Conservation (phyloP, 2,888 invertebrate genomes). For the Glyphotaelius pellucidus region DNA sequence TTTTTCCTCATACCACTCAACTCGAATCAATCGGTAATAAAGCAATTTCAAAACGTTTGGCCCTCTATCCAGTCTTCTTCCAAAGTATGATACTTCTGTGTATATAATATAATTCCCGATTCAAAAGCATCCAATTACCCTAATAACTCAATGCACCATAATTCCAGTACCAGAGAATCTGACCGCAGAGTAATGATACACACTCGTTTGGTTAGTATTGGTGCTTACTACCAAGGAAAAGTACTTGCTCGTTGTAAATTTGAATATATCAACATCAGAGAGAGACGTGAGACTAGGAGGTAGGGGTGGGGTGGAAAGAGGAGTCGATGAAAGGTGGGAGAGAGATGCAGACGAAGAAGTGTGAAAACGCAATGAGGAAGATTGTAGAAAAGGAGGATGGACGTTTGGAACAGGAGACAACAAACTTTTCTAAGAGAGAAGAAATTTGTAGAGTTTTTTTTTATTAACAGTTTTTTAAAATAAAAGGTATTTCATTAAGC, state of each 20-base stretch:
- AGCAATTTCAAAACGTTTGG: not conserved
- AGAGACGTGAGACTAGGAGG: not conserved
- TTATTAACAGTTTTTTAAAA: too few relatives aligned
- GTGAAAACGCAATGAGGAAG: not conserved
- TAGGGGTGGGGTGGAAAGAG: not conserved
- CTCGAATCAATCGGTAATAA: not conserved
- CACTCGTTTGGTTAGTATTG: not conserved
- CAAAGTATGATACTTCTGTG: not conserved
- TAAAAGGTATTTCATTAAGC: too few relatives aligned
- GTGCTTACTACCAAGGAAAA: not conserved
- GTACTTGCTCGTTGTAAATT: not conserved
- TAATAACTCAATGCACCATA: not conserved
- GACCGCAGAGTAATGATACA: not conserved
- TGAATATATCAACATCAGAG: slow-evolving; percentile 20
- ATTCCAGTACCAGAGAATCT: not conserved
- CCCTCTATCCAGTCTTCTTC: not conserved
- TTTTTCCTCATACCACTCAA: not conserved
- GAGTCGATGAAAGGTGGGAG: not conserved
- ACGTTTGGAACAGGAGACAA: not conserved
- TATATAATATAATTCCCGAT: not conserved
- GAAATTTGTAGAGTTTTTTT: not conserved
- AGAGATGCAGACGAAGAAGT: slow-evolving; percentile 10
- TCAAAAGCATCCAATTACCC: slow-evolving; percentile 2
- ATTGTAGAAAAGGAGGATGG: not conserved
- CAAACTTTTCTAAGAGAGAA: not conserved